These are phyloP conservation scores for Amphipyra berbera DNA, from an alignment of 2,888 invertebrate species.

Conservation along the genomic window DNA sequence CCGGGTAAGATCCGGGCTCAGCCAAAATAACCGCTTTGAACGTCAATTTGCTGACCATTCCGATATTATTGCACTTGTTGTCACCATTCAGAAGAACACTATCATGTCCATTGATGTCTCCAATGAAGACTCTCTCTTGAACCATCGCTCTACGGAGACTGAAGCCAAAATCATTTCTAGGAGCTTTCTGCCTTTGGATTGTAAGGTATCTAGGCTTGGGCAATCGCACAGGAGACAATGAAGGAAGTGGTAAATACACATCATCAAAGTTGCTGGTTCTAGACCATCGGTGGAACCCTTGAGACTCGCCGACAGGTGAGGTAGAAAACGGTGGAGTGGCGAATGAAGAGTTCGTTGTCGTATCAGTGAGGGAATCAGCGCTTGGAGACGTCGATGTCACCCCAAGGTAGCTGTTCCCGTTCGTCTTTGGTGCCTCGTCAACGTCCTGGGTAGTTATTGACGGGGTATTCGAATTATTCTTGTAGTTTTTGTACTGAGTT, in stretches of 20 bases:
- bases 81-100: slow-evolving; percentile 79
- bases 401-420: slow-evolving; percentile 89
- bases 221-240: slow-evolving; percentile 91
- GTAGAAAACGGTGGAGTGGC: slow-evolving; percentile 96
- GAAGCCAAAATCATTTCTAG: slow-evolving; percentile 98
- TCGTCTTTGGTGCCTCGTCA: slow-evolving; percentile 84
- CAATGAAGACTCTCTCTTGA: slow-evolving; percentile 91
- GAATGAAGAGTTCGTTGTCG: slow-evolving; percentile 95
- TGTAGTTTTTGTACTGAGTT: slow-evolving; percentile 84
- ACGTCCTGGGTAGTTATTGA: slow-evolving; percentile 82
- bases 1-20: slow-evolving; percentile 95
- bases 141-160: slow-evolving; percentile 96
- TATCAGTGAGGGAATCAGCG: slow-evolving; percentile 95
- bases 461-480: slow-evolving; percentile 81
- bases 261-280: slow-evolving; percentile 94
- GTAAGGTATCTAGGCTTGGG: slow-evolving; percentile 93
- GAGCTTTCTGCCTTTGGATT: slow-evolving; percentile 94
- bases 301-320: slow-evolving; percentile 95
- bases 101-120: slow-evolving; percentile 78
- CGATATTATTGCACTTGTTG: slow-evolving; percentile 77
- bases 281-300: slow-evolving; percentile 95
- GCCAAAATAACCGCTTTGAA: slow-evolving; percentile 96
- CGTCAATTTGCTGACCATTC: slow-evolving; percentile 84
- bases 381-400: slow-evolving; percentile 95
- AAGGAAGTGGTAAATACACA: slow-evolving; percentile 92